Base-by-base conservation (phyloP, 2,888 invertebrate genomes). In the Tiphia femorata region DNA sequence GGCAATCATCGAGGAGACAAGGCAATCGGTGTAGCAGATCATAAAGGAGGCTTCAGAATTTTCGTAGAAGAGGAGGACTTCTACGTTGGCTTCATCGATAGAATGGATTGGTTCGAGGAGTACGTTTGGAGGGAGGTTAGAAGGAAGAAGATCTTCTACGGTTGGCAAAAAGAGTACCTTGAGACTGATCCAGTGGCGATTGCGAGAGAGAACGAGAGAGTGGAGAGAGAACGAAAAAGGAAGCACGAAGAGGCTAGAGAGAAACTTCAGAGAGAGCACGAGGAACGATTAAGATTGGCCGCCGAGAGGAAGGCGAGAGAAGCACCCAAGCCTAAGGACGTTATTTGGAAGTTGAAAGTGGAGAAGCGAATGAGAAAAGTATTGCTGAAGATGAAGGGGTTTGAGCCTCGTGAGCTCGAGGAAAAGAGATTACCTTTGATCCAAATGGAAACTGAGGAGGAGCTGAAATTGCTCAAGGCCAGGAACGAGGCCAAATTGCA, bases 1-100 rank as follows among this genome's bases (percentile, higher is more conserved):
- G 6, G 2, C 5, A 3, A n/a, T 1, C 6, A 23, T 12, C n/a
- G n/a, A n/a, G 27, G 19, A 49, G 19, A 51, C 53, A 44, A 62
- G 35, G 85, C 90, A 29, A 85, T 91, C 1, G 91, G 89, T 0
- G 86, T 92, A 3, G 88, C 89, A 35, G 86, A 71, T 87, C 87
- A 10, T 1, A 35, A 37, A 2, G 51, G 64, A 7, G 14, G 55
- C 14, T 59, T 82, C 29, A 85, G 89, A 64, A 86, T 90, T 83
- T 88, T 90, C 67, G 78, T 86, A 38, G 76, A 87, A 54, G 88
- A 89, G 0, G 82, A 82, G 72, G 85, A 86, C 78, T 14, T 19
- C 2, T 16, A 59, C 0, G 65, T 69, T 3, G 56, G 62, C 17
- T 42, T 54, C 3, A 19, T 68, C 0, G 67, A 62, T 29, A 71